A percentile compares a stretch with the other conserved stretches of the same genome.
phyloP scores from a whole-genome alignment of 2,797 vertebrate species.

The Centropyge bicolor region DNA sequence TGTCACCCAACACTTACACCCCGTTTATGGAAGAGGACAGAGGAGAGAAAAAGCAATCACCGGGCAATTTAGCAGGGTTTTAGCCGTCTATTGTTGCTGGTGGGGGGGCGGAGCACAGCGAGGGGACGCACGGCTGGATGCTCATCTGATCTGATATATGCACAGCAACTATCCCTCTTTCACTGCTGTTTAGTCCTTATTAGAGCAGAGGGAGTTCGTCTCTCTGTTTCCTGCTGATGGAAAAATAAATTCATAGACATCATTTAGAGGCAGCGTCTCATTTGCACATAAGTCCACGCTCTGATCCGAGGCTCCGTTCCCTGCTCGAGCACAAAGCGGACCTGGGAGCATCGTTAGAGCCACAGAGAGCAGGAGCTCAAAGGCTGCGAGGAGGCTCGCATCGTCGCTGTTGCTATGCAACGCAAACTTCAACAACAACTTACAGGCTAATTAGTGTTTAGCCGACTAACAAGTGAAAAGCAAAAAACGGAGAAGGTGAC shows the following conservation, averaged over 20 bases:
- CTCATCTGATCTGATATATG: constrained; percentile 39
- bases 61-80: constrained; percentile 44
- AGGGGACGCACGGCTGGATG: constrained; percentile 1
- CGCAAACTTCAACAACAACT: constrained; percentile 49
- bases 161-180: constrained; percentile 11
- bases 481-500: background rate
- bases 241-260: constrained; percentile 17
- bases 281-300: constrained; percentile 3
- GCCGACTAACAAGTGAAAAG: constrained; percentile 19
- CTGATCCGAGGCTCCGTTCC: constrained; percentile 20
- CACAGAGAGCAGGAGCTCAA: constrained; percentile 17
- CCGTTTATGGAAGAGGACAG: constrained; percentile 46
- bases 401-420: constrained; percentile 58
- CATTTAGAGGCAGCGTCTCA: constrained; percentile 5
- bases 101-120: constrained; percentile 20
- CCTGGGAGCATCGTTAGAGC: constrained; percentile 27
- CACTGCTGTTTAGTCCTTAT: constrained; percentile 11
- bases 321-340: constrained; percentile 12
- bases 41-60: constrained; percentile 46
- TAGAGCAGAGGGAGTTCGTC: background rate
- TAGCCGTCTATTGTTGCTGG: constrained; percentile 19
- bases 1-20: constrained; percentile 39
- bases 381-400: constrained; percentile 34
- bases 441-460: constrained; percentile 40
- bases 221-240: constrained; percentile 13